Conservation (phyloP, 2,888 invertebrate genomes). For the Sphinx pinastri region DNA sequence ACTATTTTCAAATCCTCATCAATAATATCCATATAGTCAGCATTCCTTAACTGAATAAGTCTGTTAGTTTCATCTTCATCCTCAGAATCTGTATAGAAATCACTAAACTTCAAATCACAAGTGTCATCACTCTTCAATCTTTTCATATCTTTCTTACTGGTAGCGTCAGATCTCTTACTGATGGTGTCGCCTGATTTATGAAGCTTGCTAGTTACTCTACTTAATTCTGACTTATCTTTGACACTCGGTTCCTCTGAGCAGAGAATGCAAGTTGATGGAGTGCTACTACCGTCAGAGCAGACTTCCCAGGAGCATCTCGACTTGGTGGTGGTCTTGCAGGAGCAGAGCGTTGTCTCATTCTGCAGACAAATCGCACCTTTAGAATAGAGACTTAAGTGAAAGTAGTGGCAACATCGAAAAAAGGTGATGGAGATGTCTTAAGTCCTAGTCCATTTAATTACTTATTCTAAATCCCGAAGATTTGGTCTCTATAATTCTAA, state of each 20-base stretch:
- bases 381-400: too few relatives aligned
- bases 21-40: slow-evolving; percentile 71
- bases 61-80: slow-evolving; percentile 70
- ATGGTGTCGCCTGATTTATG: slow-evolving; percentile 34
- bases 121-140: slow-evolving; percentile 45
- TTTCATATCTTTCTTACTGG: slow-evolving; percentile 53
- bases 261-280: slow-evolving; percentile 70
- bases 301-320: slow-evolving; percentile 54
- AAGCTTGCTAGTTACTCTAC: slow-evolving; percentile 39
- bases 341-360: slow-evolving; percentile 65
- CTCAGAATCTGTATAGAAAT: slow-evolving; percentile 64
- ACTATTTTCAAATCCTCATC: slow-evolving; percentile 67
- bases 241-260: slow-evolving; percentile 59
- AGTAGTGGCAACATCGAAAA: too few relatives aligned
- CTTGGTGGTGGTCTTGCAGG: slow-evolving; percentile 56
- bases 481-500: too few relatives aligned
- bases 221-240: slow-evolving; percentile 55
- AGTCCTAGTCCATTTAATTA: too few relatives aligned
- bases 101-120: slow-evolving; percentile 61
- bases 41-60: slow-evolving; percentile 63
- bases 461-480: too few relatives aligned
- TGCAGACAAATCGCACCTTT: slow-evolving; percentile 57
- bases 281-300: slow-evolving; percentile 60
- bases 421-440: too few relatives aligned
- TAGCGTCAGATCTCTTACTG: slow-evolving; percentile 55